phyloP scores from a whole-genome alignment of 2,797 vertebrate genomes.

The Gobionotothen gibberifrons region DNA sequence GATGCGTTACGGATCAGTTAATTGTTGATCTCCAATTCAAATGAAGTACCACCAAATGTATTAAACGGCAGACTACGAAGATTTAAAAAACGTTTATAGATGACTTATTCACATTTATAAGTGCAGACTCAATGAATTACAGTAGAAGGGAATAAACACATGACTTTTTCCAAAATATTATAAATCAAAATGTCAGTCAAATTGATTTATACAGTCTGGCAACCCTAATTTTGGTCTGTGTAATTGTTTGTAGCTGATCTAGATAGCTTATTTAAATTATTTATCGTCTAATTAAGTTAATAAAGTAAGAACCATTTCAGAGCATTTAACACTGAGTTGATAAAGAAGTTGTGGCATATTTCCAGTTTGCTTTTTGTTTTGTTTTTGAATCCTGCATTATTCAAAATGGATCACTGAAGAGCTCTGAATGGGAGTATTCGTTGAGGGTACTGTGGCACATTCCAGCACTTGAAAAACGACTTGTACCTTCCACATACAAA shows the following conservation, averaged over 20 bases:
- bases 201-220: neutral
- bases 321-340: neutral
- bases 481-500: neutral
- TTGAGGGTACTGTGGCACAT: slow-evolving; percentile 11
- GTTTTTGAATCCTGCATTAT: too few relatives aligned
- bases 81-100: neutral
- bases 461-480: slow-evolving; percentile 2
- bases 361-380: neutral
- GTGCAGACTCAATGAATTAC: too few relatives aligned
- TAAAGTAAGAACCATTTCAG: neutral
- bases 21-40: too few relatives aligned
- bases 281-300: neutral
- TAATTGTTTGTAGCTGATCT: neutral
- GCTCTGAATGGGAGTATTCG: slow-evolving; percentile 18
- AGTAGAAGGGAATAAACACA: neutral
- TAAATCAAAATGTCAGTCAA: neutral
- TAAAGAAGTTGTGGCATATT: too few relatives aligned
- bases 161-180: neutral
- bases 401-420: neutral
- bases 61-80: too few relatives aligned
- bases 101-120: neutral
- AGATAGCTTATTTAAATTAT: neutral
- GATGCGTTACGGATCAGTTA: too few relatives aligned
- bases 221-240: neutral
- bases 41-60: too few relatives aligned